Evolutionary conservation across 2,797 vertebrate genomes (phyloP).

Genomic region (Oreortyx pictus): DNA sequence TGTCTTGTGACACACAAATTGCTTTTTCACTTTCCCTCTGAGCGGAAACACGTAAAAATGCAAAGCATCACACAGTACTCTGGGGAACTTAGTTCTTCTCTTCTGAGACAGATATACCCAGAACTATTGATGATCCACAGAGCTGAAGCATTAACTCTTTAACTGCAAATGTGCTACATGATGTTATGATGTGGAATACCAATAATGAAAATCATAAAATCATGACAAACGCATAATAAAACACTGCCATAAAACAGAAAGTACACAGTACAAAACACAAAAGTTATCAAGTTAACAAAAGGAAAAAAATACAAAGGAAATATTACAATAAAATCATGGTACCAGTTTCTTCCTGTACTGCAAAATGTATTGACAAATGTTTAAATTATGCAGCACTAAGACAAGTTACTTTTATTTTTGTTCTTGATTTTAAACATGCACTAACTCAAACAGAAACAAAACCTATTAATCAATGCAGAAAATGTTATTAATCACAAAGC

Average conservation of each 20-base stretch:
- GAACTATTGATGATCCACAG: no score
- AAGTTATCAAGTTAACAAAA: neutral
- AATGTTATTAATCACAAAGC: constrained; percentile 49
- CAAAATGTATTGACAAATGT: neutral
- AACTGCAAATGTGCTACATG: no score
- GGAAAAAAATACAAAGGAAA: constrained; percentile 3
- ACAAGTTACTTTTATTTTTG: constrained; percentile 35
- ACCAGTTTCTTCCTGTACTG: constrained; percentile 18
- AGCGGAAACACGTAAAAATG: no score
- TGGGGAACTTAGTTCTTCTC: no score
- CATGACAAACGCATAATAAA: neutral
- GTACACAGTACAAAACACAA: constrained; percentile 36
- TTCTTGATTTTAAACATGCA: constrained; percentile 24
- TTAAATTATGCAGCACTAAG: constrained; percentile 46
- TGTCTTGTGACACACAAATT: no score
- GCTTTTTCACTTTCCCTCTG: no score
- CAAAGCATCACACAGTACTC: no score
- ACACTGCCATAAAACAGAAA: neutral
- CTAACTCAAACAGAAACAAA: constrained; percentile 62
- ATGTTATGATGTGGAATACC: no score
- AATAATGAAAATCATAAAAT: no score
- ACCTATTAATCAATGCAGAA: constrained; percentile 20
- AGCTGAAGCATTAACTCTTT: no score
- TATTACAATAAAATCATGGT: constrained; percentile 25
- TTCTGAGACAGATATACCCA: no score